Base-by-base conservation (phyloP, 2,888 invertebrate genomes). In the Cheilosia impressa region DNA sequence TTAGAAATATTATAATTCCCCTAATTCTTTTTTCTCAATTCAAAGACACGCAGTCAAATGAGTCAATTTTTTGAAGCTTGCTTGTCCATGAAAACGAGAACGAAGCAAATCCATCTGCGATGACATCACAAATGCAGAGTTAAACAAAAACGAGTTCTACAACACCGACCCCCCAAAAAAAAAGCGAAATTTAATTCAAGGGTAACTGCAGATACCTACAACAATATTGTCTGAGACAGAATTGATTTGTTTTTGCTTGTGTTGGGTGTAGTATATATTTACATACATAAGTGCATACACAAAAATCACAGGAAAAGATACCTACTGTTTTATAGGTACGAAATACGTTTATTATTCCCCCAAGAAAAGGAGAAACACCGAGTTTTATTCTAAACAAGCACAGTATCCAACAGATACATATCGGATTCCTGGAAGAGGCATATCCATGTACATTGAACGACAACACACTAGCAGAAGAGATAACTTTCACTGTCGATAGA, bases 61-160 rank as follows among this genome's bases (percentile, higher is more conserved):
- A 55, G 7, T 55, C 62, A 45, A 19, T 47, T 53, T 69, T 57
- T 65, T 73, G n/a, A 34, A 22, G 52, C 66, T 53, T 53, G 27
- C 17, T 34, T n/a, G n/a, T 5, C n/a, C 55, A 43, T 55, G 43
- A 19, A 43, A 41, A 52, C 9, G n/a, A 34, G 22, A 53, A 22
- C n/a, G 10, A n/a, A 62, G 55, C 13, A 71, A 47, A 62, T 38
- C 62, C 38, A 27, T 34, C 38, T 63, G 57, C 50, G 75, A 81
- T 81, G 81, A 81, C 75, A 75, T 81, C 81, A 81, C 69, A 69
- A 66, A 58, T 17, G 31, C 47, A 10, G 50, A 34, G 7, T 6
- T 5, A 17, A 2, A 57, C 58, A 43, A 38, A 75, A 80, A 80
- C 75, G 63, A 34, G 80, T 81, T 75, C 60, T 60, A 19, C 5